Conservation (phyloP, 1,140 invertebrate species). For the Prorops nasuta region DNA sequence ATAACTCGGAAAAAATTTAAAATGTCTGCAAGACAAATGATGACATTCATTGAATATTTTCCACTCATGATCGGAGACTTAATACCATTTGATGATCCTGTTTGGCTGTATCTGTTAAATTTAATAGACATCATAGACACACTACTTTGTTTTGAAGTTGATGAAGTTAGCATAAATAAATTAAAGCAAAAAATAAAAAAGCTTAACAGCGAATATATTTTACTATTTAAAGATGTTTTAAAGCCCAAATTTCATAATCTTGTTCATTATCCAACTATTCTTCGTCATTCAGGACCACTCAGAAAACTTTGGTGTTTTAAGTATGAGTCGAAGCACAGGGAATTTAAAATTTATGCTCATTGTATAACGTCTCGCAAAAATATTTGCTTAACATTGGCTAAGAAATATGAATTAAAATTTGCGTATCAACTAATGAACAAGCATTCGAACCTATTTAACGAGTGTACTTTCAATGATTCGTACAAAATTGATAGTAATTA, state of each 20-base stretch:
- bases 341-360: constrained; percentile 7
- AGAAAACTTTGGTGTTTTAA: constrained; percentile 5
- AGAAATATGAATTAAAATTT: constrained; percentile 5
- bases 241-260: constrained; percentile 7
- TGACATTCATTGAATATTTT: constrained; percentile 3
- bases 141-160: constrained; percentile 7
- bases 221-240: constrained; percentile 5
- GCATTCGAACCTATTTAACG: too few species aligned
- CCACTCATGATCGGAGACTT: not conserved
- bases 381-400: constrained; percentile 8
- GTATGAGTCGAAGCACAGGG: constrained; percentile 2
- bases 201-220: constrained; percentile 2
- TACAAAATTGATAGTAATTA: too few species aligned
- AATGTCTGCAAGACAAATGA: constrained; percentile 5
- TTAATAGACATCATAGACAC: constrained; percentile 2
- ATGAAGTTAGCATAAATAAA: constrained; percentile 2
- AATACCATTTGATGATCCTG: too few species aligned
- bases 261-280: constrained; percentile 5
- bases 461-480: too few species aligned
- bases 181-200: constrained; percentile 6
- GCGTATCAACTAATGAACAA: constrained; percentile 3
- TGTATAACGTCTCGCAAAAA: constrained; percentile 3
- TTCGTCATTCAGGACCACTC: constrained; percentile 2
- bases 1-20: constrained; percentile 8
- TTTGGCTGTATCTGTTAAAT: constrained; percentile 9